phyloP scores from a whole-genome alignment of 2,113 vertebrate genomes.

The Lagopus leucura region DNA sequence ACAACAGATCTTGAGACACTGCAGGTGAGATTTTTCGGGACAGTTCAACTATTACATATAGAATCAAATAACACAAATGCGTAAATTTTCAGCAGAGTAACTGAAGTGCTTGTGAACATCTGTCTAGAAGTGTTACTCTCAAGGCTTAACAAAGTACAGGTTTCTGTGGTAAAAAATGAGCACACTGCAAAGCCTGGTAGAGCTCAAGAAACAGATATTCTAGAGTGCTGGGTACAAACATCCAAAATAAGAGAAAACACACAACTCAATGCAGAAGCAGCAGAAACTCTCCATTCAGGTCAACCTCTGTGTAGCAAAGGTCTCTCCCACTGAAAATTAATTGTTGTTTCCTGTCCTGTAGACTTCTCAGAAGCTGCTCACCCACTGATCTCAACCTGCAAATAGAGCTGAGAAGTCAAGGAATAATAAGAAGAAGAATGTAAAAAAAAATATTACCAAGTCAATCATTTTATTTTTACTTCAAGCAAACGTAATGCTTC shows the following conservation, averaged over 20 bases:
- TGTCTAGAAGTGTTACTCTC: background rate
- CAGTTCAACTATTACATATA: background rate
- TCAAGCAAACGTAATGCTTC: background rate
- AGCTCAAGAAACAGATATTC: background rate
- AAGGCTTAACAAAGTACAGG: background rate
- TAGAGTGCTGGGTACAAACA: background rate
- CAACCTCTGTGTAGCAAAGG: background rate
- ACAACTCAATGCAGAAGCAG: background rate
- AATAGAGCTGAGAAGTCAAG: background rate
- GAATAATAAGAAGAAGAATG: background rate
- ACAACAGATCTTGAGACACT: rapidly evolving
- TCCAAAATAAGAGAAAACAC: background rate
- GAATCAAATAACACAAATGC: background rate
- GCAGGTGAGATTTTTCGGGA: rapidly evolving
- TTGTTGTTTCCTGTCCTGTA: background rate
- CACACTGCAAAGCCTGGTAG: background rate
- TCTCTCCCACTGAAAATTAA: background rate
- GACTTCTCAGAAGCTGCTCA: background rate
- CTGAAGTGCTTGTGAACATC: background rate
- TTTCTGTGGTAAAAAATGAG: background rate
- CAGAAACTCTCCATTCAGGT: background rate
- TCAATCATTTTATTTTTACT: background rate
- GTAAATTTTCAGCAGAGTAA: background rate
- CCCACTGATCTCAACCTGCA: background rate
- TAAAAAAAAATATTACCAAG: background rate